A percentile compares a stretch with the other conserved stretches of the same genome.
phyloP scores from a whole-genome alignment of 2,113 vertebrate species.

The Raja brachyura region DNA sequence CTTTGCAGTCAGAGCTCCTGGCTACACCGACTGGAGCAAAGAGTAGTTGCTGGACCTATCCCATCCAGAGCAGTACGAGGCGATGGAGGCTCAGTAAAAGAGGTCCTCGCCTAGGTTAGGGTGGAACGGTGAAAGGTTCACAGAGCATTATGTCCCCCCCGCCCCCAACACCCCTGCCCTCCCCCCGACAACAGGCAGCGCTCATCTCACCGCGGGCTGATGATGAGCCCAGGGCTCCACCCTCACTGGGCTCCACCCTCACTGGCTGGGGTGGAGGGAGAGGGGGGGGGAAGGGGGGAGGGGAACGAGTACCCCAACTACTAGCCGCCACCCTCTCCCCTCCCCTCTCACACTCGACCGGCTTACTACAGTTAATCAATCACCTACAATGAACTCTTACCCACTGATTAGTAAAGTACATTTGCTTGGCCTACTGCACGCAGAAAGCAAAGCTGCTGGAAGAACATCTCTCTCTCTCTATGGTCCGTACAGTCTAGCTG shows the following conservation, averaged over 20 bases:
- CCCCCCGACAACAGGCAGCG: not conserved
- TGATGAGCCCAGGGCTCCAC: not conserved
- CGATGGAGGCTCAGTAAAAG: too few relatives aligned
- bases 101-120: too few relatives aligned
- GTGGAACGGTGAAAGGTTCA: too few relatives aligned
- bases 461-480: not conserved
- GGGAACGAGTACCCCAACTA: not conserved
- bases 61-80: too few relatives aligned
- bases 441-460: not conserved
- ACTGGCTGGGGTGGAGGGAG: not conserved
- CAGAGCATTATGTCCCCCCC: too few relatives aligned
- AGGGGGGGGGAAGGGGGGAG: too few relatives aligned
- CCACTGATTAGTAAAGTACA: not conserved
- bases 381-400: not conserved
- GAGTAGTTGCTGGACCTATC: too few relatives aligned
- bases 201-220: not conserved
- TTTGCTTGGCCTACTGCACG: not conserved
- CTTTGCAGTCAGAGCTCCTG: too few relatives aligned
- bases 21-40: too few relatives aligned
- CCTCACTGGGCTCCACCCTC: not conserved
- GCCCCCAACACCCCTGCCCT: too few relatives aligned
- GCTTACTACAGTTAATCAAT: not conserved
- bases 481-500: not conserved
- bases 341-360: not conserved
- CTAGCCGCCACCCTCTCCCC: not conserved